These are phyloP conservation scores for Pycnonotus jocosus DNA, from an alignment of 2,113 vertebrate genomes.

Conservation along the genomic window DNA sequence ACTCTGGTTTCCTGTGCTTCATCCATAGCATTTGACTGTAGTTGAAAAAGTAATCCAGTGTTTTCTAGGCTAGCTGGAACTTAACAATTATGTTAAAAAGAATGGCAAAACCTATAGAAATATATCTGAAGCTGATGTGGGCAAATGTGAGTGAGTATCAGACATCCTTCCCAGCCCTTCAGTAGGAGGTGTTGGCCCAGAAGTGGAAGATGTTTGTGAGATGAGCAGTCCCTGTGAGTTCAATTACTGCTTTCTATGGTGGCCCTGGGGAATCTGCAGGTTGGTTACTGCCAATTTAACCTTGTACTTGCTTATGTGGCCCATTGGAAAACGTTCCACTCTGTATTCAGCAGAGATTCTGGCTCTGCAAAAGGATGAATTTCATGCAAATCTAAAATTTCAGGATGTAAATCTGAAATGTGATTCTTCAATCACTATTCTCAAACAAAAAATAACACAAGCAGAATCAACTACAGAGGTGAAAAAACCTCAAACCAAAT, in stretches of 20 bases:
- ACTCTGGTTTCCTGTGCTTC: neutral
- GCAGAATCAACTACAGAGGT: neutral
- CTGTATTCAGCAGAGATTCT: neutral
- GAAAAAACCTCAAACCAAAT: neutral
- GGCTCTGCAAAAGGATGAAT: neutral
- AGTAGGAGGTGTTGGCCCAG: neutral
- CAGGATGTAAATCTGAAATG: neutral
- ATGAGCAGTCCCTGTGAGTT: slow-evolving; percentile 34
- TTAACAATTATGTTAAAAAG: neutral
- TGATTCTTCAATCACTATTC: neutral
- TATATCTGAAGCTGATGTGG: neutral
- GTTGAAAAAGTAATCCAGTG: neutral
- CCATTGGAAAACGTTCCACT: neutral
- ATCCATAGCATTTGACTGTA: neutral
- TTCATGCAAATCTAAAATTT: neutral
- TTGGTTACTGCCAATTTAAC: slow-evolving; percentile 13
- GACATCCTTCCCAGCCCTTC: neutral
- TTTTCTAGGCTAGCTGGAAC: neutral
- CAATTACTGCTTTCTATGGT: slow-evolving; percentile 52
- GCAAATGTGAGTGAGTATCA: neutral
- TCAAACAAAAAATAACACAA: neutral
- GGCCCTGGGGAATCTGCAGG: neutral
- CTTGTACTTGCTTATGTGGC: neutral
- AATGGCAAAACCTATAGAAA: neutral
- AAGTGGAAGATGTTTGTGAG: slow-evolving; percentile 51